These are phyloP conservation scores for Zelostemma sp. DNA, from an alignment of 1,140 invertebrate species.

Conservation along the genomic window DNA sequence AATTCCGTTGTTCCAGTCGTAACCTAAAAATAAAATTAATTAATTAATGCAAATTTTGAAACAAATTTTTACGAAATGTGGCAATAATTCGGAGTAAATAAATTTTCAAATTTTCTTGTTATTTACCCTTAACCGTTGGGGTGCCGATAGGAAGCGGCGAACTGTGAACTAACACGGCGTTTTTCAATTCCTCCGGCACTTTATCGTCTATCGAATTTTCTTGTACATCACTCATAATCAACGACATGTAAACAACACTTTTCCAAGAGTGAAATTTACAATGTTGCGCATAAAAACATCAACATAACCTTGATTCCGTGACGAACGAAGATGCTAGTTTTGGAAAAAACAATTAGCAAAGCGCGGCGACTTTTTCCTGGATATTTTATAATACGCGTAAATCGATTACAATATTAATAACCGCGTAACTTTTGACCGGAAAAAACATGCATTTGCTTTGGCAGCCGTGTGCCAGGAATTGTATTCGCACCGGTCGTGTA, in stretches of 20 bases:
- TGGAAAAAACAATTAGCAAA: no score
- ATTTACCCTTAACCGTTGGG: conserved; percentile 74
- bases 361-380: no score
- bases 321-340: no score
- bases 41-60: conserved; percentile 1
- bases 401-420: no score
- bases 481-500: no score
- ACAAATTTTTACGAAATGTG: not conserved
- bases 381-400: no score
- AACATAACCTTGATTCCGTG: no score
- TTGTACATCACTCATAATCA: conserved; percentile 16
- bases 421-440: no score
- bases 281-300: not conserved
- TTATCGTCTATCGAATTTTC: conserved; percentile 28
- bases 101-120: not conserved
- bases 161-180: conserved; percentile 78
- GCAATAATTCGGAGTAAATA: not conserved
- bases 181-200: conserved; percentile 63
- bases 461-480: no score
- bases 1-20: conserved; percentile 94
- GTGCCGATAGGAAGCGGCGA: conserved; percentile 74
- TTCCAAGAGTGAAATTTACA: no score
- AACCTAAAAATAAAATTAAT: conserved; percentile 71
- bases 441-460: no score
- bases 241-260: not conserved